Percentiles rank a stretch among this genome's conserved stretches.
Evolutionary conservation across 2,888 invertebrate genomes (phyloP).

Genomic region (Phyto melanocephala): DNA sequence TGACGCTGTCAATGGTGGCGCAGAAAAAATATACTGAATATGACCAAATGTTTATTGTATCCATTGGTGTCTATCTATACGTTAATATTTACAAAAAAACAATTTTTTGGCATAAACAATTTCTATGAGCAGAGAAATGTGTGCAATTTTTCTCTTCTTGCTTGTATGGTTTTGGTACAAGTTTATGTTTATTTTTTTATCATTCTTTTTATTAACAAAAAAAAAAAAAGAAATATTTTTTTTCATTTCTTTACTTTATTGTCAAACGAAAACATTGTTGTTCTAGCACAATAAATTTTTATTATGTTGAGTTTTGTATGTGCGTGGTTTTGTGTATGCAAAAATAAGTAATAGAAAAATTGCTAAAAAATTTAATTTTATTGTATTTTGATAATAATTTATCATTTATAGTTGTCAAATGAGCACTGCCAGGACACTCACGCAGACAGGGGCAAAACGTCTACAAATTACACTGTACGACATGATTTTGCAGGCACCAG

Average conservation of each 20-base stretch:
- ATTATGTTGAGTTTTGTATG: neutral
- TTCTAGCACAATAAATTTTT: slow-evolving; percentile 23
- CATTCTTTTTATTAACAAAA: too few relatives aligned
- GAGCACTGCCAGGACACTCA: neutral
- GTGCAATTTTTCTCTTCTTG: neutral
- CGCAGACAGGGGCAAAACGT: too few relatives aligned
- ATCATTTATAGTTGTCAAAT: neutral
- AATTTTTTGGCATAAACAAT: too few relatives aligned
- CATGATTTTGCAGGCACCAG: too few relatives aligned
- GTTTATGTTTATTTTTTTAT: neutral
- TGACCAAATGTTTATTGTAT: slow-evolving; percentile 14
- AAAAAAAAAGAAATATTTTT: too few relatives aligned
- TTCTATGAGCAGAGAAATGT: too few relatives aligned
- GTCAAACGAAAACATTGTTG: neutral
- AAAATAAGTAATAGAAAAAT: neutral
- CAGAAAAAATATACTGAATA: neutral
- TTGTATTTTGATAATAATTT: neutral
- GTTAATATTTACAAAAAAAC: neutral
- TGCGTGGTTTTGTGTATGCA: too few relatives aligned
- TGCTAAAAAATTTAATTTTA: neutral
- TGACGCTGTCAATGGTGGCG: neutral
- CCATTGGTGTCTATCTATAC: neutral
- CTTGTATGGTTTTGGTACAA: neutral
- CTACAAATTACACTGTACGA: too few relatives aligned
- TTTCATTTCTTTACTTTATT: neutral